Evolutionary conservation across 2,113 vertebrate genomes (phyloP), one percentile per base, ranked within the genome.

Genomic region (Eupsittula cactorum): DNA sequence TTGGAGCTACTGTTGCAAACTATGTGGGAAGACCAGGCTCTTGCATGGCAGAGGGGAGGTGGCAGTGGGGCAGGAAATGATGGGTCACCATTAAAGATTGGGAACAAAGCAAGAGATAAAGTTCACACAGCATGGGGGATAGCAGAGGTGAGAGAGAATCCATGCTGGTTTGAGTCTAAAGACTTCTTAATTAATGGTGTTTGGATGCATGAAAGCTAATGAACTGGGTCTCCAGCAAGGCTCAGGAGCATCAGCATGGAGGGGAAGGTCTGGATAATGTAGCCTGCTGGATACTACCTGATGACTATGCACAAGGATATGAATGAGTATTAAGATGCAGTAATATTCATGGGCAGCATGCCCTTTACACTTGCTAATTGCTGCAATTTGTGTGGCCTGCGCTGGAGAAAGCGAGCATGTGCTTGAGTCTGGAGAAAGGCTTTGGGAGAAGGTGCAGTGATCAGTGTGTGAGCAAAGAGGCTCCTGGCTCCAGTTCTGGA

Each of bases 311-410:
- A 57, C 74, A 47, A 71, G 74, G 81, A 23, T 75, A 91, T 35
- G 80, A 88, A 84, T 63, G 83, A 91, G 42, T 90, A 71, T 42
- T 86, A 55, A 68, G 86, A 75, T 60, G 52, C 65, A 91, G 60
- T 82, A 92, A 79, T 79, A 81, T 8, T 55, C 18, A 55, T 55
- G 31, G 53, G 53, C 92, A 84, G 73, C 69, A 7, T 95, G 86
- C 65, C 77, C 91, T 96, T 93, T 84, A 68, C 86, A 47, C 91
- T 88, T 88, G 50, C 83, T 93, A 92, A 96, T 96, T 95, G 86
- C 89, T 87, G 67, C 86, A 93, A 86, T 95, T 91, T 92, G 77
- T 96, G 91, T 88, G 95, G 80, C 88, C 64, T 71, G 53, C 1
- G 1, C 7, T 84, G 73, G 74, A 41, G 52, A 92, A 95, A 85